These are phyloP conservation scores for Hydrotaea cyrtoneurina DNA, from an alignment of 2,888 invertebrate species.

Conservation along the genomic window DNA sequence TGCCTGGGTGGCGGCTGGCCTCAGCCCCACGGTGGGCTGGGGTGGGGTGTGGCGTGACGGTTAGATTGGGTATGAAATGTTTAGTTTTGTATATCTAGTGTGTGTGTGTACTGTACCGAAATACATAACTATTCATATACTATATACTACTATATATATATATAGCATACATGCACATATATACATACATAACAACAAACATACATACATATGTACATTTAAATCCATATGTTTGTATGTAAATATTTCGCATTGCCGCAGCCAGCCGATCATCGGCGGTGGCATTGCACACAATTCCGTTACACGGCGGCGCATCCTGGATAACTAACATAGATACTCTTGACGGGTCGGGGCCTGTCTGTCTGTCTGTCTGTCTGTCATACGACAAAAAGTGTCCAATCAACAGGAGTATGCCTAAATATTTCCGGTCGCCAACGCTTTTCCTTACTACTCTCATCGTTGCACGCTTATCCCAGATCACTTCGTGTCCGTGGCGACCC, in stretches of 20 bases:
- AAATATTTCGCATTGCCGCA: background rate
- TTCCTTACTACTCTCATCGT: background rate
- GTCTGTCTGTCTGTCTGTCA: background rate
- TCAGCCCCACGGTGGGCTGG: background rate
- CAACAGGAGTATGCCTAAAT: background rate
- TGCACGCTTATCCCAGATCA: background rate
- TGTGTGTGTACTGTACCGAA: background rate
- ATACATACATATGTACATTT: background rate
- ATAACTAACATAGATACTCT: slow-evolving; percentile 17
- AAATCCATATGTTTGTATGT: background rate
- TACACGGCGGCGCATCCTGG: slow-evolving; percentile 18
- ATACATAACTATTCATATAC: background rate
- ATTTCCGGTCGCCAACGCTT: background rate
- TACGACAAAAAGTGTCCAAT: background rate
- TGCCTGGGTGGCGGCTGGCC: background rate
- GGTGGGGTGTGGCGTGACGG: background rate
- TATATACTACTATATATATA: background rate
- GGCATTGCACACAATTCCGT: slow-evolving; percentile 4
- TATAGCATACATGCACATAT: background rate
- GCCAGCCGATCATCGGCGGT: background rate
- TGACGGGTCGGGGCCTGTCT: too few species aligned
- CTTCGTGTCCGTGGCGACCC: background rate
- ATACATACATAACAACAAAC: background rate
- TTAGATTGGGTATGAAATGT: background rate
- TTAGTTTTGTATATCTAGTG: slow-evolving; percentile 3